Percentiles rank a stretch among this genome's conserved stretches.
Conservation (phyloP, 2,113 vertebrate species). For the Puffinus mauretanicus region DNA sequence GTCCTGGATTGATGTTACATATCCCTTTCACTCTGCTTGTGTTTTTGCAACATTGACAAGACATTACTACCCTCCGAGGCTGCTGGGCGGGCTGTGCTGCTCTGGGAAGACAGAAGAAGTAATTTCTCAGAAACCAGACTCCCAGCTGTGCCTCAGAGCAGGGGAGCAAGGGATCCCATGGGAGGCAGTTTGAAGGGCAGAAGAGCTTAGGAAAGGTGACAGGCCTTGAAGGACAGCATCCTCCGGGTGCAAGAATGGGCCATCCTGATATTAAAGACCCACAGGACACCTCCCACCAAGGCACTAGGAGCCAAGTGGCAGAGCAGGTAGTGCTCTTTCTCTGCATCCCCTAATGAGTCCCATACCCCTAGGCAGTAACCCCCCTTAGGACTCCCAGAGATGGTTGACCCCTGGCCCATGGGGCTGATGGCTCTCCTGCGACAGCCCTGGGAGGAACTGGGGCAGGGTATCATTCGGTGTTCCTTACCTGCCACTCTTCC, state of each 20-base stretch:
- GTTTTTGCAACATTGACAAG: background rate
- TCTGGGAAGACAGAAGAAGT: background rate
- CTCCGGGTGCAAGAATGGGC: background rate
- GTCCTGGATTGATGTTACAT: background rate
- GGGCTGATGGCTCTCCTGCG: background rate
- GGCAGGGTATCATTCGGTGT: background rate
- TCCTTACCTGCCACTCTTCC: background rate
- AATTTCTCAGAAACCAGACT: background rate
- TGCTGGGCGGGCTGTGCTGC: background rate
- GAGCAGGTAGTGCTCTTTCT: background rate
- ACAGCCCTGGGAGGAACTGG: background rate
- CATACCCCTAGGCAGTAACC: background rate
- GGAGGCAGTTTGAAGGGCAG: background rate
- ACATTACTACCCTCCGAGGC: rapidly evolving
- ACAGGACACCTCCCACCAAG: background rate
- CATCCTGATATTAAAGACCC: background rate
- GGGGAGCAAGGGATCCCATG: background rate
- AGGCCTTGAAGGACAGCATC: background rate
- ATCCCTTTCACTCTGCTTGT: background rate
- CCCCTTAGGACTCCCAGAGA: too few species aligned
- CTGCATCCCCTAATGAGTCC: background rate
- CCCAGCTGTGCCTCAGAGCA: background rate
- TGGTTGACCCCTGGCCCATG: rapidly evolving
- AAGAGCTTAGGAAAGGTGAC: background rate
- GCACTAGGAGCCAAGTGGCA: background rate